phyloP scores from a whole-genome alignment of 2,113 vertebrate species.

The Mirounga angustirostris region DNA sequence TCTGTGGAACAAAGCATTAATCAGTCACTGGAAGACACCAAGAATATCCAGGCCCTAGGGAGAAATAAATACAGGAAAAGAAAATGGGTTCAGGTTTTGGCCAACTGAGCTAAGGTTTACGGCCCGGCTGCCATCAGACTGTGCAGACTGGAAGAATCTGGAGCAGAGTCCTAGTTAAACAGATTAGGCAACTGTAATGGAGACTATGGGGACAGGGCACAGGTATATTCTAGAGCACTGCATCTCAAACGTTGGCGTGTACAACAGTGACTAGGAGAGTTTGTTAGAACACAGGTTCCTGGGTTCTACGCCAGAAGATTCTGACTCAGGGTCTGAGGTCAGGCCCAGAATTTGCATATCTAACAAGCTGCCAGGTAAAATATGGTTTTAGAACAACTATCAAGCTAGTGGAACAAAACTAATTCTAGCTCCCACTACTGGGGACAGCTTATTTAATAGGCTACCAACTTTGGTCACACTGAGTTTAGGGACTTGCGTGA shows the following conservation, averaged over 20 bases:
- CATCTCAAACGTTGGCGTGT: neutral
- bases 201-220: neutral
- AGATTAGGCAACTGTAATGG: neutral
- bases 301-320: neutral
- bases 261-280: neutral
- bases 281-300: conserved; percentile 16
- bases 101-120: neutral
- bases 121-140: neutral
- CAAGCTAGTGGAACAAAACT: neutral
- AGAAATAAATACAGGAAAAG: conserved; percentile 36
- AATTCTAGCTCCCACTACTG: neutral
- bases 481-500: neutral
- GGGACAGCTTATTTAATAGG: neutral
- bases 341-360: neutral
- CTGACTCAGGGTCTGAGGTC: neutral
- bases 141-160: neutral
- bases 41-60: neutral
- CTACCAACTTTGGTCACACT: neutral
- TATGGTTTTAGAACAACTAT: neutral
- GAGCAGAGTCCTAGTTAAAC: neutral
- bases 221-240: neutral
- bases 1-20: neutral
- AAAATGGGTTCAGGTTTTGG: conserved; percentile 6
- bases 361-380: neutral
- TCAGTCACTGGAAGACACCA: neutral